Base-by-base conservation (phyloP, 1,140 invertebrate genomes). In the Oryctes rhinoceros region DNA sequence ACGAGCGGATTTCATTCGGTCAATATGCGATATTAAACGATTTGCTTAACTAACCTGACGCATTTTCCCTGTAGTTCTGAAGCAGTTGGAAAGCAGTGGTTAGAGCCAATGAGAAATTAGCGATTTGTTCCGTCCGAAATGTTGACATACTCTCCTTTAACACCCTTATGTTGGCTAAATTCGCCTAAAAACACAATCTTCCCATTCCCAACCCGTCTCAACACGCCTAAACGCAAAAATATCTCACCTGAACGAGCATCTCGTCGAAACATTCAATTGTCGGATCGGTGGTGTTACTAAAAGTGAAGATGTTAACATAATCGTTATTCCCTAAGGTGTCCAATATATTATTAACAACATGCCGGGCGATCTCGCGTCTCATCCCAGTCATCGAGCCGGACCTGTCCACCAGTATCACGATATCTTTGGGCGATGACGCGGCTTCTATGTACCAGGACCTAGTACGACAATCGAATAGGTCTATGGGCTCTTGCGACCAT, bases 321-420 rank as follows among this genome's bases (percentile, higher is more conserved):
- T 99, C 97, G 85, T 99, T 97, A 85, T 97, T 96, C 24, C 94
- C 96, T 10, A 99, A 91, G 0, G 97, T 98, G 78, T 96, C 96
- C 47, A 99, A 89, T 18, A 99, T 95, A 77, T 96, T 95, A 78
- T 93, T 91, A 47, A 96, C 94, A 1, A 97, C 95, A 81, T 96
- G 94, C 81, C 94, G 92, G 0, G 97, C 97, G 49, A 98, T 97
- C 86, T 96, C 94, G 81, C 94, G 91, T 65, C 95, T 88, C 84
- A 95, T 91, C 0, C 97, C 97, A 44, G 94, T 95, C 97, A 99
- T 99, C 9, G 96, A 98, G 2, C 97, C 97, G 75, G 95, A 94
- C 3, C 91, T 92, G 85, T 99, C 97, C 0, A 98, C 91, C 67
- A 99, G 88, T 80, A 99, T 96, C 4, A 99, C 89, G 30, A 99